phyloP scores from a whole-genome alignment of 2,797 vertebrate species.

The Sciurus carolinensis region DNA sequence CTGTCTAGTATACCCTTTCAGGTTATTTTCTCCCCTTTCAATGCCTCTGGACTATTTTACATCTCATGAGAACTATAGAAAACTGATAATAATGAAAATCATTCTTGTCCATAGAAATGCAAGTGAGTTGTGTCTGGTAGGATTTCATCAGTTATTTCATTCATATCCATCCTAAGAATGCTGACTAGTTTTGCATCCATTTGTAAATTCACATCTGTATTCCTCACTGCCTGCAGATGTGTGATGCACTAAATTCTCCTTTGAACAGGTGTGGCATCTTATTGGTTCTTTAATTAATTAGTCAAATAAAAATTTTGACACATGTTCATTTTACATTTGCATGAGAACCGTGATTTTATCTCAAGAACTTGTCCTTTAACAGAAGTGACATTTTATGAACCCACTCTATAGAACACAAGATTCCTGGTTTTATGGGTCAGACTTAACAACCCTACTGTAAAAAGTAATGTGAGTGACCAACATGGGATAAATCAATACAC shows the following conservation, averaged over 20 bases:
- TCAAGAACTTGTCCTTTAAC: too few relatives aligned
- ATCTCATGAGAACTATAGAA: background rate
- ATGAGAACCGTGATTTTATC: background rate
- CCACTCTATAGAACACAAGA: background rate
- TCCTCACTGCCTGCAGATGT: background rate
- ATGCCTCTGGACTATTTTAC: conserved; percentile 8
- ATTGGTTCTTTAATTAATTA: background rate
- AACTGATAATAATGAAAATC: background rate
- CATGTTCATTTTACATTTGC: background rate
- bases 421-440: background rate
- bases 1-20: background rate
- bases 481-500: background rate
- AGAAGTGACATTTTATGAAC: background rate
- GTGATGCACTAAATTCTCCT: background rate
- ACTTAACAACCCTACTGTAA: background rate
- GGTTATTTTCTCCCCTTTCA: background rate
- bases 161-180: background rate
- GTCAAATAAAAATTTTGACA: background rate
- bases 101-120: background rate
- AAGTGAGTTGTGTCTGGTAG: background rate
- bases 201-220: background rate
- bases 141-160: background rate
- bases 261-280: background rate
- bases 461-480: background rate
- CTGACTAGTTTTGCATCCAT: background rate